These are phyloP conservation scores for Alces alces DNA, from an alignment of 2,113 vertebrate genomes.

Conservation along the genomic window DNA sequence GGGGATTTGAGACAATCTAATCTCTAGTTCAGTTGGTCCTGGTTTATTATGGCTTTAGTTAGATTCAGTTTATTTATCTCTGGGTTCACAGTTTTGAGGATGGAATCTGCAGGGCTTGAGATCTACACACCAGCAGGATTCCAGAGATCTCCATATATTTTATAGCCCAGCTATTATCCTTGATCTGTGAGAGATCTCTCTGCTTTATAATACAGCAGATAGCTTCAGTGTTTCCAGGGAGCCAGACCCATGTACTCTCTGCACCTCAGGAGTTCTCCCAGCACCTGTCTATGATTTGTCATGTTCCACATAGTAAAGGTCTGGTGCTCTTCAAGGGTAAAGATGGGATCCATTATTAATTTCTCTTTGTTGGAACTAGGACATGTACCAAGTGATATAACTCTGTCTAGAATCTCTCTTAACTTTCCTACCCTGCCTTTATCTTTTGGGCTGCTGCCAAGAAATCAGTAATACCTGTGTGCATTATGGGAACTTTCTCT, in stretches of 20 bases:
- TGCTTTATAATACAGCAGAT: not conserved
- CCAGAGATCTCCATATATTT: not conserved
- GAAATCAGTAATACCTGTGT: not conserved
- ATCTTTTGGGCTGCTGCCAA: not conserved
- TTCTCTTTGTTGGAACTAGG: not conserved
- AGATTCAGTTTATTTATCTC: not conserved
- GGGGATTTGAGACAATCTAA: not conserved
- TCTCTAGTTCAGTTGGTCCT: not conserved
- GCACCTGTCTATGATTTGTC: not conserved
- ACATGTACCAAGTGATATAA: not conserved
- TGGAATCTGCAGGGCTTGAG: not conserved
- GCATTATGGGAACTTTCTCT: not conserved
- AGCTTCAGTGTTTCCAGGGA: not conserved
- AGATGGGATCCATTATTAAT: not conserved
- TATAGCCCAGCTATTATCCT: not conserved
- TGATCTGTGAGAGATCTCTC: not conserved
- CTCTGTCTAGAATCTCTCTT: not conserved
- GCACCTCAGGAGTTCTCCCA: not conserved
- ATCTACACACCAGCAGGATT: not conserved
- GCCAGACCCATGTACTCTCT: not conserved
- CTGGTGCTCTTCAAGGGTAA: not conserved
- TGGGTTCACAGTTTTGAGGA: not conserved
- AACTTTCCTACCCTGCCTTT: not conserved
- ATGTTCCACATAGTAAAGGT: not conserved
- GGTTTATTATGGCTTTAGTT: not conserved